These are phyloP conservation scores for Lepidurus arcticus DNA, from an alignment of 1,140 invertebrate genomes.

Conservation along the genomic window DNA sequence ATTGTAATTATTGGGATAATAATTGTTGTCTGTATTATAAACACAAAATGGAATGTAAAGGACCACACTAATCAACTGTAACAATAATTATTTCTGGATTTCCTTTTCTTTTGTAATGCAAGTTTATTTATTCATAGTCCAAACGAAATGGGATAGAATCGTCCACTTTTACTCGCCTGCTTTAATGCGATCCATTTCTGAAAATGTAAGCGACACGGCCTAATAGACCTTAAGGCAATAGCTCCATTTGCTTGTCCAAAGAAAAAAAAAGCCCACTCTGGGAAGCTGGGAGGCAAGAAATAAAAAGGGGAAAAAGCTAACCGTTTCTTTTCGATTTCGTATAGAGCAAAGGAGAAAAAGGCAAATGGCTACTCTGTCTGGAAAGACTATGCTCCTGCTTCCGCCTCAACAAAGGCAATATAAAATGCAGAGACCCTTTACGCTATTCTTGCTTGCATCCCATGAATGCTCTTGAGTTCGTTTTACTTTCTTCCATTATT, in stretches of 20 bases:
- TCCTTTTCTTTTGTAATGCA: too few species aligned
- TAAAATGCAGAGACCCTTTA: conserved; percentile 9
- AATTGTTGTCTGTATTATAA: too few species aligned
- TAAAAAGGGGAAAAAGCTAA: neutral
- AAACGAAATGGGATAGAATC: too few species aligned
- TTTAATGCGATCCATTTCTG: neutral
- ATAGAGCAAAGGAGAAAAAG: neutral
- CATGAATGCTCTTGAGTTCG: neutral
- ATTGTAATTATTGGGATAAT: too few species aligned
- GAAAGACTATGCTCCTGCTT: neutral
- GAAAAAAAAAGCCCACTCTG: neutral
- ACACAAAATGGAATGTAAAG: too few species aligned
- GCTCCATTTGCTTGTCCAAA: neutral
- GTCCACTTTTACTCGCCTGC: neutral
- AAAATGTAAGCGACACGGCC: neutral
- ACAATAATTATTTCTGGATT: too few species aligned
- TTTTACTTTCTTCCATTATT: conserved; percentile 8
- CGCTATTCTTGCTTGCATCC: neutral
- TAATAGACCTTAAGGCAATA: neutral
- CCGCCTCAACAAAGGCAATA: conserved; percentile 17
- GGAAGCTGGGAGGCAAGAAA: neutral
- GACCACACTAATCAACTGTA: too few species aligned
- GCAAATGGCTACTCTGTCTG: neutral
- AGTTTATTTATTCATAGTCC: too few species aligned
- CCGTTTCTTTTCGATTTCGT: neutral